Base-by-base conservation (phyloP, 2,888 invertebrate species). In the Acanthosepion esculentum region DNA sequence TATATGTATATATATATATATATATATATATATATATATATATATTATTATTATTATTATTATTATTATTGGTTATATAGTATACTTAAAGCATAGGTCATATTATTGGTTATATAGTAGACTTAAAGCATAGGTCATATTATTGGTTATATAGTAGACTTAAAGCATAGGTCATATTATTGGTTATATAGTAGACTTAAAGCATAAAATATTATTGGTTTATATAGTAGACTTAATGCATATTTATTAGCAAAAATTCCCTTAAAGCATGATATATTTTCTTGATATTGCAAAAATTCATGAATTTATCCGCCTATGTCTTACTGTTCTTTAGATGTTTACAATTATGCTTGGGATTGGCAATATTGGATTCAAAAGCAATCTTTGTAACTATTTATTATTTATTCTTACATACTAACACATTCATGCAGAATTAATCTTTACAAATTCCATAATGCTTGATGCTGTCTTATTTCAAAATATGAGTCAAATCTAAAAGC, bases 401-500 rank as follows among this genome's bases (percentile, higher is more conserved):
- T 78, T 78, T 78, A 78, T 78, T 78, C n/a, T 33, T 78, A 78
- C 33, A 78, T 78, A 78, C 78, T 78, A 78, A 78, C 78, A n/a
- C 29, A 12, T 78, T 8, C n/a, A n/a, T n/a, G 78, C n/a, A 78
- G 12, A 78, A 33, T 78, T n/a, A n/a, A 78, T 78, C 78, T 78
- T 78, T 15, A 78, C n/a, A 78, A n/a, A 59, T 23, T 20, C 20
- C 59, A 26, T 59, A 78, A 78, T n/a, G 78, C 78, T 78, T 78
- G 78, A 15, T n/a, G 33, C 59, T 59, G 23, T 59, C 20, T 59
- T 59, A 20, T 59, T 59, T 59, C 20, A 23, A 59, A 20, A 55
- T 55, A 59, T 59, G 23, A n/a, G n/a, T n/a, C 10, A 15, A 78
- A 78, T 78, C 78, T 78, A 33, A 78, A 78, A n/a, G 29, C 6